Conservation (phyloP, 2,113 vertebrate species). For the Oreochromis niloticus region DNA sequence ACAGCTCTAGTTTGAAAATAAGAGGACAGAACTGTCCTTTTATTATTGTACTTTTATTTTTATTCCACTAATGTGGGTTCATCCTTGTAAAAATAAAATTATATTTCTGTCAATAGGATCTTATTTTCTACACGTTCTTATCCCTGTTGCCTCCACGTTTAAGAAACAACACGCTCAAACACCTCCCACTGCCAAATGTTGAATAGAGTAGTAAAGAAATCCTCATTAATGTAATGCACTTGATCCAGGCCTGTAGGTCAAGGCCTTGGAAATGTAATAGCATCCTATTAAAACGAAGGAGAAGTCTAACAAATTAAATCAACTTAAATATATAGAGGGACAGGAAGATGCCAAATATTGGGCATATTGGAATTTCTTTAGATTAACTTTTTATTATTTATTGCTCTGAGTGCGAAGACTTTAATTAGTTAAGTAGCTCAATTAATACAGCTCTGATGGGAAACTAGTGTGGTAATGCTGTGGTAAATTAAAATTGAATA, state of each 20-base stretch:
- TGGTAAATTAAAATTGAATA: not conserved
- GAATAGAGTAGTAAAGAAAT: constrained; percentile 47
- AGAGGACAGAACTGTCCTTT: not conserved
- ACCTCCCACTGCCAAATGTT: constrained; percentile 36
- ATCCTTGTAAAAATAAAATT: not conserved
- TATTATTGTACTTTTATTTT: not conserved
- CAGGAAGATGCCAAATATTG: constrained; percentile 22
- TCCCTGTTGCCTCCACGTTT: not conserved
- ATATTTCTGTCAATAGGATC: not conserved
- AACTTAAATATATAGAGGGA: constrained; percentile 5
- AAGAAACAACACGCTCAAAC: not conserved
- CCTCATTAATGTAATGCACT: constrained; percentile 67
- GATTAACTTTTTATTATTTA: not conserved
- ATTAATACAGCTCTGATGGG: not conserved
- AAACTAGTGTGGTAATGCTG: not conserved
- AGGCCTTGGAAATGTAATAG: constrained; percentile 52
- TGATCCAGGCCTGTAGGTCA: constrained; percentile 54
- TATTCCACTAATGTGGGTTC: not conserved
- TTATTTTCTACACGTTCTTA: not conserved
- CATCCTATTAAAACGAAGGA: constrained; percentile 46
- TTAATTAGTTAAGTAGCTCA: constrained; percentile 30
- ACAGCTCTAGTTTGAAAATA: not conserved
- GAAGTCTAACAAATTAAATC: constrained; percentile 47
- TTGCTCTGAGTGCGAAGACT: not conserved
- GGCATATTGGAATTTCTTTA: not conserved